phyloP scores from a whole-genome alignment of 2,797 vertebrate genomes.

The Gadopsis marmoratus region DNA sequence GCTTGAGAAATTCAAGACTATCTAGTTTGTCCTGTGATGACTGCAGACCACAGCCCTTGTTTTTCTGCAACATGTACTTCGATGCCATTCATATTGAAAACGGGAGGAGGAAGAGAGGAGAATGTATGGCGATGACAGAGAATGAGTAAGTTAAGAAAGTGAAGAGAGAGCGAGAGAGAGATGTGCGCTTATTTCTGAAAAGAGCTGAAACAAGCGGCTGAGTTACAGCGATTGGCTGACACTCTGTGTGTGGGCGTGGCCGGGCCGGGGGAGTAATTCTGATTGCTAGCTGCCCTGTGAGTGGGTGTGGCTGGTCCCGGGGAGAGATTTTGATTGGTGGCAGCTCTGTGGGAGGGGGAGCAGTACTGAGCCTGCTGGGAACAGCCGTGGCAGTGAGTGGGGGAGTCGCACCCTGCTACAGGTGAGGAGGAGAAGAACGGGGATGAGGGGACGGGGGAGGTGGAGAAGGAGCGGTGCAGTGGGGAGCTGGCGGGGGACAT shows the following conservation, averaged over 20 bases:
- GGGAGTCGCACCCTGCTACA: conserved; percentile 73
- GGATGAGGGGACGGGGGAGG: conserved; percentile 80
- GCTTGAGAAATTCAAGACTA: conserved; percentile 1
- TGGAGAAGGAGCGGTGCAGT: conserved; percentile 87
- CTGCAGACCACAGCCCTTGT: conserved; percentile 13
- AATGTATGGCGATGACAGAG: neutral
- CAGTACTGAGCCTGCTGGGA: conserved; percentile 73
- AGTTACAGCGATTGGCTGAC: conserved; percentile 67
- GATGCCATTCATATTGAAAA: conserved; percentile 33
- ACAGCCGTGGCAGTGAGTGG: conserved; percentile 76
- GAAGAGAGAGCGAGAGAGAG: neutral
- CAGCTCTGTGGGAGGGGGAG: conserved; percentile 75
- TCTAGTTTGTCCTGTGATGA: conserved; percentile 19
- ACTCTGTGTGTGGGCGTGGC: conserved; percentile 78
- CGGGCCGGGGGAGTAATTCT: conserved; percentile 75
- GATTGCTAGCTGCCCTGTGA: conserved; percentile 75
- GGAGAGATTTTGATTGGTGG: conserved; percentile 77
- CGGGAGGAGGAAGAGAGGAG: neutral
- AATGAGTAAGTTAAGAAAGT: conserved; percentile 1
- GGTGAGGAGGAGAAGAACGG: conserved; percentile 76
- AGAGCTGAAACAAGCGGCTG: conserved; percentile 70
- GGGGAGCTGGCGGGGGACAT: conserved; percentile 89
- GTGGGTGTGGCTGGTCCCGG: conserved; percentile 77
- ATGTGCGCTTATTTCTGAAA: conserved; percentile 75
- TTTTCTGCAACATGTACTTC: conserved; percentile 7